Conservation (phyloP, 2,113 vertebrate species). For the Anseranas semipalmata region DNA sequence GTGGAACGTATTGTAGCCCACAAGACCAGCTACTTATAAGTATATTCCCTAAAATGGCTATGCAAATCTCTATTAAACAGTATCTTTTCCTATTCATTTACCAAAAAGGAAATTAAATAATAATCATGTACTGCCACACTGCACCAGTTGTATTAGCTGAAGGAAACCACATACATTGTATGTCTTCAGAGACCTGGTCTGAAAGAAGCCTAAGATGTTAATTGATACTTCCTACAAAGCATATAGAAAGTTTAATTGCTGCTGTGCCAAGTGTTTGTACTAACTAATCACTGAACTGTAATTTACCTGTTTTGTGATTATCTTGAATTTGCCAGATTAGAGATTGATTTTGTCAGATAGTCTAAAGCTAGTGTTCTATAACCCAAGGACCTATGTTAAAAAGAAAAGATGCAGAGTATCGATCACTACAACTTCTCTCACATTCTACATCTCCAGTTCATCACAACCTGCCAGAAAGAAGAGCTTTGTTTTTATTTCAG, state of each 20-base stretch:
- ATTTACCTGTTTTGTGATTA: background rate
- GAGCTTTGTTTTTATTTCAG: slow-evolving; percentile 18
- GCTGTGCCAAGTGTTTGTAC: background rate
- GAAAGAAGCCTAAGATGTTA: background rate
- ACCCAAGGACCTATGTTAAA: background rate
- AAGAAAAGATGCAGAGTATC: background rate
- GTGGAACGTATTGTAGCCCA: background rate
- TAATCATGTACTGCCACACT: background rate
- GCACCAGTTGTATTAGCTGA: background rate
- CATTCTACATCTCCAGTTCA: background rate
- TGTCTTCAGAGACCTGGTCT: background rate
- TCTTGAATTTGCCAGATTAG: background rate
- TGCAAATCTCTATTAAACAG: background rate
- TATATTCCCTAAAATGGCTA: background rate
- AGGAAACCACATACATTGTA: background rate
- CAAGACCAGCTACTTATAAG: background rate
- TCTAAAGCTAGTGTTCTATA: background rate
- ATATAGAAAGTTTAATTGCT: background rate
- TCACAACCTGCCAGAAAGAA: background rate
- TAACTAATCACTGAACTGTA: background rate
- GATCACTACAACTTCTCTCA: background rate
- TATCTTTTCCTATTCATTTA: background rate
- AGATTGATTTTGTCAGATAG: background rate
- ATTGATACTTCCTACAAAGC: background rate
- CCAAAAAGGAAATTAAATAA: background rate